phyloP scores from a whole-genome alignment of 2,888 invertebrate genomes.

The Lasioglossum lativentre region DNA sequence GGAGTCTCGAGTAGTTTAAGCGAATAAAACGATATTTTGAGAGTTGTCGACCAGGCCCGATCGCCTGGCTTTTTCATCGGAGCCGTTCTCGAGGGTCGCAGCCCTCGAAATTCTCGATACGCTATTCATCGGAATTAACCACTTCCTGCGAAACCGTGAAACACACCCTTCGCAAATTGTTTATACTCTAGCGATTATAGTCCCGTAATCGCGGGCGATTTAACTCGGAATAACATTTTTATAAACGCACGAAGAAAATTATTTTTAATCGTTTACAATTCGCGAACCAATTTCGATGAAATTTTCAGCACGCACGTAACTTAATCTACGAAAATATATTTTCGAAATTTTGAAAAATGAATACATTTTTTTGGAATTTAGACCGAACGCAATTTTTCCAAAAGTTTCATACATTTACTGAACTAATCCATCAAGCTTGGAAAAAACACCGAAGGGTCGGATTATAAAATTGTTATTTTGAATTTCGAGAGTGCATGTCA shows the following conservation, averaged over 20 bases:
- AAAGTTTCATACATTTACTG: background rate
- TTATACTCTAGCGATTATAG: background rate
- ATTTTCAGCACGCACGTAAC: too few relatives aligned
- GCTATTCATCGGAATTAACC: background rate
- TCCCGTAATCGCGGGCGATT: background rate
- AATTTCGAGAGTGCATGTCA: background rate
- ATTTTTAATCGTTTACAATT: too few relatives aligned
- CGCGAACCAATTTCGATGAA: too few relatives aligned
- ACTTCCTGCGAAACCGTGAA: background rate
- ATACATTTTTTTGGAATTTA: too few relatives aligned
- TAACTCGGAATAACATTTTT: too few relatives aligned
- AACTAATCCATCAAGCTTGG: background rate
- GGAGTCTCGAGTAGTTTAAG: background rate
- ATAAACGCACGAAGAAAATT: too few relatives aligned
- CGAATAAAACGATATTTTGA: background rate
- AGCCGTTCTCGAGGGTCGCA: background rate
- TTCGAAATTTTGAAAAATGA: too few relatives aligned
- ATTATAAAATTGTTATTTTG: background rate
- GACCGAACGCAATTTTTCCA: background rate
- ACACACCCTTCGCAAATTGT: background rate
- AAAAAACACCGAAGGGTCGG: background rate
- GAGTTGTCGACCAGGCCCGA: background rate
- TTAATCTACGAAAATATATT: too few relatives aligned
- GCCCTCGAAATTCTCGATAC: background rate
- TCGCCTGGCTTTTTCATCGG: background rate